phyloP scores from a whole-genome alignment of 2,888 invertebrate species.

The Glyphotaelius pellucidus region DNA sequence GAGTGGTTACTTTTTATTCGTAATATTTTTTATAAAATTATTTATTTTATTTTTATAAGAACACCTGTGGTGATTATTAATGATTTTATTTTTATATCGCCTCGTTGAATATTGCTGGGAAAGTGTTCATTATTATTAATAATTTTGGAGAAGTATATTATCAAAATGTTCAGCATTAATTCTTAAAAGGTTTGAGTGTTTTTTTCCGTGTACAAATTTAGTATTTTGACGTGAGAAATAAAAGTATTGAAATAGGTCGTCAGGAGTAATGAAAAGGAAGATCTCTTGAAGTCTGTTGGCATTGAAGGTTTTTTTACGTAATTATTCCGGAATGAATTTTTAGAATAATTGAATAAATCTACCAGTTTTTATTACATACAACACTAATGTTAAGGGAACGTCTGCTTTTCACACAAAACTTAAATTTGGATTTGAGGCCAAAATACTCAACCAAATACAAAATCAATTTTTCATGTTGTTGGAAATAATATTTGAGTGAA shows the following conservation, averaged over 20 bases:
- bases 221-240: background rate
- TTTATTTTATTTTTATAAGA: slow-evolving; percentile 3
- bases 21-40: background rate
- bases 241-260: background rate
- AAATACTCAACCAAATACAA: too few relatives aligned
- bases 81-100: background rate
- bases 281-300: background rate
- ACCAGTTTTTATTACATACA: too few relatives aligned
- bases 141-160: background rate
- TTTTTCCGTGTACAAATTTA: background rate
- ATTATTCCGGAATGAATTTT: background rate
- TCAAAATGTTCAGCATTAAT: background rate
- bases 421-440: too few relatives aligned
- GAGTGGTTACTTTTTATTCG: background rate
- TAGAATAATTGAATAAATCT: background rate
- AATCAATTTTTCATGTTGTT: too few relatives aligned
- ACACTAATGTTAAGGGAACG: too few relatives aligned
- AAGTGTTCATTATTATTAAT: background rate
- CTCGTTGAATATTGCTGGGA: background rate
- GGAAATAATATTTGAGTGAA: too few relatives aligned
- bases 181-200: background rate
- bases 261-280: background rate
- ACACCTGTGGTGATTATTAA: slow-evolving; percentile 41
- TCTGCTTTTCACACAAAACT: too few relatives aligned
- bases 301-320: background rate